These are phyloP conservation scores for Antheraea yamamai DNA, from an alignment of 2,888 invertebrate species.

Conservation along the genomic window DNA sequence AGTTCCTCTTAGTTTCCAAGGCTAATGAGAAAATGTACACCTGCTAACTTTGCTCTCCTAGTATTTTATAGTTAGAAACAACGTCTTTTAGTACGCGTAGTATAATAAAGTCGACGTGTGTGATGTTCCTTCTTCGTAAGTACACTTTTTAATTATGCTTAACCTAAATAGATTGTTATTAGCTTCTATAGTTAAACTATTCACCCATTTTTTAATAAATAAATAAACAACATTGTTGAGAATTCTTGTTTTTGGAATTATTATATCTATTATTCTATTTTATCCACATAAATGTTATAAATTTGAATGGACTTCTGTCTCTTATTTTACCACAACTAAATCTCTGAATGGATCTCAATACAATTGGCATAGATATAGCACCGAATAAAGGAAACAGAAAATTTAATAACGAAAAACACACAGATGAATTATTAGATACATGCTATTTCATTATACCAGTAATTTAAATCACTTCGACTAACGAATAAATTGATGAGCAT, in stretches of 20 bases:
- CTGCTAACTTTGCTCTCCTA: constrained; percentile 49
- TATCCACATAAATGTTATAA: too few species aligned
- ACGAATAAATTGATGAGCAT: too few species aligned
- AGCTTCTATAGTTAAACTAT: background rate
- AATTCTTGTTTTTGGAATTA: background rate
- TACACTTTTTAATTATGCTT: background rate
- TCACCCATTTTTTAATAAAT: background rate
- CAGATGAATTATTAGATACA: too few species aligned
- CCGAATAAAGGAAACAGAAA: too few species aligned
- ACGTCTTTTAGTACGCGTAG: constrained; percentile 42
- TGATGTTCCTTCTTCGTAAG: constrained; percentile 24
- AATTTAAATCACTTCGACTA: too few species aligned
- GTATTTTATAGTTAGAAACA: constrained; percentile 64
- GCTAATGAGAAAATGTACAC: constrained; percentile 73
- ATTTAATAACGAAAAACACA: too few species aligned
- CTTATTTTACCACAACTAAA: too few species aligned
- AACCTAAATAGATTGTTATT: background rate
- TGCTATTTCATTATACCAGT: too few species aligned
- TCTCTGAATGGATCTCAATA: too few species aligned
- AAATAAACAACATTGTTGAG: background rate
- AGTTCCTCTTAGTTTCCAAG: constrained; percentile 40
- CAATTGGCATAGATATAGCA: too few species aligned
- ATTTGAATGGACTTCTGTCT: too few species aligned
- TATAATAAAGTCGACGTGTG: constrained; percentile 41
- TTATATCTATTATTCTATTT: too few species aligned